phyloP scores from a whole-genome alignment of 2,113 vertebrate genomes.

The Labrus mixtus region DNA sequence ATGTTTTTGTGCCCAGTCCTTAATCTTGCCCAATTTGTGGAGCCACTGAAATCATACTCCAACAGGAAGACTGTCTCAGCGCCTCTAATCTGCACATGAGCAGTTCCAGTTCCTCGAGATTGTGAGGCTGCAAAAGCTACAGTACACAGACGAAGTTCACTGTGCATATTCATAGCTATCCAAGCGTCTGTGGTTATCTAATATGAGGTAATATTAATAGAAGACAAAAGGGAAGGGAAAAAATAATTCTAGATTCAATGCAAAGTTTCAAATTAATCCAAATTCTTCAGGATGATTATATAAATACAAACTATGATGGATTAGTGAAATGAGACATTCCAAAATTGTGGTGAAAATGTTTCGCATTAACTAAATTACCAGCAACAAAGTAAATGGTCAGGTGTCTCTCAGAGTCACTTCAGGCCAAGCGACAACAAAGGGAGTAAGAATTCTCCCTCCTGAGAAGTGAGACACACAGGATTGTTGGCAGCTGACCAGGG shows the following conservation, averaged over 20 bases:
- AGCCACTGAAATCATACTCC: slow-evolving; percentile 34
- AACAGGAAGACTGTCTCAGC: slow-evolving; percentile 34
- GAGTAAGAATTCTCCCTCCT: slow-evolving; percentile 45
- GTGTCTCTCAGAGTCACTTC: slow-evolving; percentile 51
- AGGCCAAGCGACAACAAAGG: slow-evolving; percentile 46
- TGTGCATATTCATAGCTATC: slow-evolving; percentile 19
- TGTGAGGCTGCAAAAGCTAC: slow-evolving; percentile 19
- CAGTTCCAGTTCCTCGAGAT: slow-evolving; percentile 39
- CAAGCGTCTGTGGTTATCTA: slow-evolving; percentile 35
- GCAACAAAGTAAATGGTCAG: slow-evolving; percentile 52
- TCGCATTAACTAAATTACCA: slow-evolving; percentile 49
- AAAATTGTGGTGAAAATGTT: neutral
- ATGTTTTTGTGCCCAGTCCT: neutral
- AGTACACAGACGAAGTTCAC: slow-evolving; percentile 1
- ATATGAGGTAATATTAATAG: slow-evolving; percentile 30
- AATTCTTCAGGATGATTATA: slow-evolving; percentile 43
- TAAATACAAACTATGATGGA: slow-evolving; percentile 53
- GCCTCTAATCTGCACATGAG: slow-evolving; percentile 28
- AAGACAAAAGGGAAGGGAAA: slow-evolving; percentile 26
- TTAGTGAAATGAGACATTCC: slow-evolving; percentile 43
- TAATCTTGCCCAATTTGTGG: slow-evolving; percentile 7
- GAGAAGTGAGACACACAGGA: slow-evolving; percentile 55
- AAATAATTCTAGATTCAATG: slow-evolving; percentile 17
- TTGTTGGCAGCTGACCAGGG: slow-evolving; percentile 64
- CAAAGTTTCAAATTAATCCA: slow-evolving; percentile 25